phyloP scores from a whole-genome alignment of 2,888 invertebrate genomes.

The Caenorhabditis sp. region DNA sequence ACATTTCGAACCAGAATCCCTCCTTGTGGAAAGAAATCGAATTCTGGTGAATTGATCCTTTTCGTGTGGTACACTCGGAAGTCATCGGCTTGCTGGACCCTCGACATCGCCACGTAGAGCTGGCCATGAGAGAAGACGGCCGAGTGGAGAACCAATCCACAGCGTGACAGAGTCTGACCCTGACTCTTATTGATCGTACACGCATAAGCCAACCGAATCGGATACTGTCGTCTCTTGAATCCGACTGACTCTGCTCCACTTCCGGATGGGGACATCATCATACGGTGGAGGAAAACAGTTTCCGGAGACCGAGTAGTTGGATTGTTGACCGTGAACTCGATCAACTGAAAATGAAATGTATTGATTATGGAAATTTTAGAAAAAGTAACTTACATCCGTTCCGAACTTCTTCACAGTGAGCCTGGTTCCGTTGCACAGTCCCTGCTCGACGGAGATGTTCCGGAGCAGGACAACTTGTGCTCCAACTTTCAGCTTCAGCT shows the following conservation, averaged over 20 bases:
- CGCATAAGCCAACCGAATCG: constrained; percentile 79
- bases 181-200: constrained; percentile 83
- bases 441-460: constrained; percentile 30
- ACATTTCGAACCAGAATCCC: constrained; percentile 7
- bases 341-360: constrained; percentile 24
- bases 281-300: constrained; percentile 21
- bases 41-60: neutral
- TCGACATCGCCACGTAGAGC: constrained; percentile 76
- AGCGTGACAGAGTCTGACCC: constrained; percentile 74
- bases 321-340: constrained; percentile 4
- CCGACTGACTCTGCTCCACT: neutral
- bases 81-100: constrained; percentile 30
- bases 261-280: constrained; percentile 16
- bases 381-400: neutral
- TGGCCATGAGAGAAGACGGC: constrained; percentile 79
- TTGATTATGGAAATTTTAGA: too few relatives aligned
- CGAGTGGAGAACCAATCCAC: constrained; percentile 64
- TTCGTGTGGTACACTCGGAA: neutral
- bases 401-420: neutral
- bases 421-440: constrained; percentile 50
- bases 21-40: neutral
- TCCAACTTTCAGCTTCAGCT: constrained; percentile 33
- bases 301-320: neutral
- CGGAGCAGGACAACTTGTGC: constrained; percentile 36
- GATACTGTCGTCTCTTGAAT: constrained; percentile 72